Evolutionary conservation across 1,140 invertebrate species (phyloP).

Genomic region (Drosophila sproati): DNA sequence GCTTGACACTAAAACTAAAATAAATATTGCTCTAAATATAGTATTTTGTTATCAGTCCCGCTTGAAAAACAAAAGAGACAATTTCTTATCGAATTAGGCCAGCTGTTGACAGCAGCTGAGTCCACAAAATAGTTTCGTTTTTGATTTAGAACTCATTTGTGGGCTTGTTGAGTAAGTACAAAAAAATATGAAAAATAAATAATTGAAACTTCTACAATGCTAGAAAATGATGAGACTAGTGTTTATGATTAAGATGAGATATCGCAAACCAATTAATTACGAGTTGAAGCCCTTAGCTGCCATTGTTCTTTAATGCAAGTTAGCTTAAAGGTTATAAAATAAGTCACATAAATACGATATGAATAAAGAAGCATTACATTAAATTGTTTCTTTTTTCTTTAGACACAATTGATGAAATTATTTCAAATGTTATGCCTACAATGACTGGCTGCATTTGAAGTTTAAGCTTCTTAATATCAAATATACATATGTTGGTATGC

Average conservation of each 20-base stretch:
- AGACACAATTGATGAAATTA: no score
- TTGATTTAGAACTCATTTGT: background rate
- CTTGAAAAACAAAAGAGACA: conserved; percentile 8
- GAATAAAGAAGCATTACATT: no score
- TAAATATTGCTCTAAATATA: conserved; percentile 30
- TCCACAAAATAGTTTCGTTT: background rate
- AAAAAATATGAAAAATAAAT: no score
- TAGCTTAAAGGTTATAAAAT: no score
- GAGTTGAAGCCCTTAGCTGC: no score
- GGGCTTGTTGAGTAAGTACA: background rate
- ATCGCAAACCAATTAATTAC: no score
- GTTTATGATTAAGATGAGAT: no score
- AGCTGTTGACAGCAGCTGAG: conserved; percentile 3
- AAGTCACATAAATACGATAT: background rate
- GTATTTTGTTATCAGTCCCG: conserved; percentile 10
- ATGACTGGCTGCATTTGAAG: no score
- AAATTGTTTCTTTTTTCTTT: no score
- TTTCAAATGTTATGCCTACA: no score
- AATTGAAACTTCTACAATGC: background rate
- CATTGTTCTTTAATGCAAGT: no score
- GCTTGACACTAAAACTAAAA: background rate
- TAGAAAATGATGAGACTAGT: no score
- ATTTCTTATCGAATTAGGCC: conserved; percentile 61
- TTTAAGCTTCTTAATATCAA: background rate
- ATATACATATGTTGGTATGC: background rate